These are phyloP conservation scores for Oxycera nigricornis DNA, from an alignment of 2,888 invertebrate genomes.

Conservation along the genomic window DNA sequence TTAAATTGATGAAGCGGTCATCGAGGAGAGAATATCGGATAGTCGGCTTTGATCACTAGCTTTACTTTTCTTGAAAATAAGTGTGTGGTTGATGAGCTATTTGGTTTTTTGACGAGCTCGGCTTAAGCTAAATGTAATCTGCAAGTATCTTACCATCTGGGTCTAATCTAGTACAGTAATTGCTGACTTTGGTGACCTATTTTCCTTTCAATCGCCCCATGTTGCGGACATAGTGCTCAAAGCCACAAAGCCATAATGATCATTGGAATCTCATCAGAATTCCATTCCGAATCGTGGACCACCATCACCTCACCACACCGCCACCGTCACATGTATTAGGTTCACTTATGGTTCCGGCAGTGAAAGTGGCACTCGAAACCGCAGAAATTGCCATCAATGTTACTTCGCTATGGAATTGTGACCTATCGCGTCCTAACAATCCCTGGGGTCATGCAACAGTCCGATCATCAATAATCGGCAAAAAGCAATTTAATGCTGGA, in stretches of 20 bases:
- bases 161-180: too few species aligned
- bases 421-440: constrained; percentile 7
- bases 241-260: neutral
- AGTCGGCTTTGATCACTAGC: too few species aligned
- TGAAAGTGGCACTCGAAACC: constrained; percentile 27
- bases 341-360: constrained; percentile 11
- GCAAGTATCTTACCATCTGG: too few species aligned
- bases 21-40: too few species aligned
- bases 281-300: neutral
- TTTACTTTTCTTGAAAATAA: too few species aligned
- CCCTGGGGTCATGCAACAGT: constrained; percentile 29
- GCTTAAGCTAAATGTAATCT: too few species aligned
- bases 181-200: neutral
- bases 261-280: constrained; percentile 10
- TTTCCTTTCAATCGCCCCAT: neutral
- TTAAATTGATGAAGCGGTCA: too few species aligned
- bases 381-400: constrained; percentile 5
- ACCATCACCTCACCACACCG: neutral
- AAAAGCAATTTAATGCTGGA: constrained; percentile 30
- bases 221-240: neutral
- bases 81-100: too few species aligned
- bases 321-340: neutral
- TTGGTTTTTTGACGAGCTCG: too few species aligned
- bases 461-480: constrained; percentile 31
- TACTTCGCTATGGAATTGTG: neutral